Conservation (phyloP, 2,113 vertebrate species). For the Platycercus adscitus region DNA sequence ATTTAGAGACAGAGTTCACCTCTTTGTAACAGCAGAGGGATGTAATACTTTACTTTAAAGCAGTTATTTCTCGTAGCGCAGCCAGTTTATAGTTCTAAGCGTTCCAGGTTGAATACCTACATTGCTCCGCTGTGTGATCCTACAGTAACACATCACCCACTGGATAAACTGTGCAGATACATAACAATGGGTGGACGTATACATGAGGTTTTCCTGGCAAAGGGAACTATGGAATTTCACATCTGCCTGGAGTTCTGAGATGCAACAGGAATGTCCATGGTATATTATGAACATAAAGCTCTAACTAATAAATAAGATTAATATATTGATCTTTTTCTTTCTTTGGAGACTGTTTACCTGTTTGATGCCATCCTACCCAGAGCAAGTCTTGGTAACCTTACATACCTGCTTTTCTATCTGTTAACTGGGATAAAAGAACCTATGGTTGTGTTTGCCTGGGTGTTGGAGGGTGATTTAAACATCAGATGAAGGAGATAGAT, state of each 20-base stretch:
- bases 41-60: not conserved
- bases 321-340: fast-evolving
- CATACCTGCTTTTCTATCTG: fast-evolving
- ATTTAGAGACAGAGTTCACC: not conserved
- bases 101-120: not conserved
- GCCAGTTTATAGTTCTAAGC: not conserved
- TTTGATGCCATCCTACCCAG: not conserved
- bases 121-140: not conserved
- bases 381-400: too few relatives aligned
- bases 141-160: not conserved
- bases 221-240: not conserved
- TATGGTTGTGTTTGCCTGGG: fast-evolving
- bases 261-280: fast-evolving
- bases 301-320: not conserved
- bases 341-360: fast-evolving
- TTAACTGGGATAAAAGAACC: not conserved
- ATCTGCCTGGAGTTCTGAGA: not conserved
- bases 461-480: not conserved
- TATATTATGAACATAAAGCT: fast-evolving
- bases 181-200: fast-evolving
- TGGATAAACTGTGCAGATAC: not conserved
- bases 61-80: not conserved
- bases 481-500: not conserved
- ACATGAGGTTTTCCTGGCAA: not conserved
- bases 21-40: not conserved